Evolutionary conservation across 2,888 invertebrate species (phyloP), one percentile per base, ranked within the genome.

Genomic region (Sphaeridia pumilis): DNA sequence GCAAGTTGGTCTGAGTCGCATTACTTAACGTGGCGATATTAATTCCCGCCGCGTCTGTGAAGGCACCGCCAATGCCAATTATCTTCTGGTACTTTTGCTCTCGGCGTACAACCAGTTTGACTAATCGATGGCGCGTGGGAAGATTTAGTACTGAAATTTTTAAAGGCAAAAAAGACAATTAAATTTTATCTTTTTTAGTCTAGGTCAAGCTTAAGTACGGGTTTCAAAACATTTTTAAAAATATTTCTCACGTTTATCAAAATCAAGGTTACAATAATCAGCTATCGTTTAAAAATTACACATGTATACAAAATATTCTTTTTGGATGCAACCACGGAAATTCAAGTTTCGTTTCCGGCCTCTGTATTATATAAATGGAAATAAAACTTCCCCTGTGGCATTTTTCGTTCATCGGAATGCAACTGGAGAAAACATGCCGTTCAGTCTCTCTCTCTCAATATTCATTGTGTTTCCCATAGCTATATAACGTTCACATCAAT

Each of bases 31-130:
- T 47, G 14, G 49, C 57, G 26, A 63, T 60, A 46, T 63, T 63
- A 25, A 61, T 31, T 4, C 63, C 63, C 3, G 59, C 56, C 27
- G 61, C 52, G 41, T 63, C 63, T 7, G 63, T 61, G 52, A 63
- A 63, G 4, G 60, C 56, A 28, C 60, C 63, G 20, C 63, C 63
- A 38, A 60, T 52, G 1, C 61, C 58, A n/a, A 63, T 36, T 25
- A 61, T 49, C 27, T 52, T 57, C 44, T 61, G 63, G 43, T 56
- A 58, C 41, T 54, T 55, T 21, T 53, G 22, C 14, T 55, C 47
- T 28, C 58, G 45, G 3, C 41, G 46, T 3, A 55, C 36, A 21
- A 22, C 14, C 20, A 46, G 60, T 55, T 47, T 53, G 34, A 50
- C 52, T 49, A 31, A 54, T 52, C 51, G 35, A 28, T 46, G 27